Conservation (phyloP, 2,888 invertebrate species). For the Leptarthrus brevirostris region DNA sequence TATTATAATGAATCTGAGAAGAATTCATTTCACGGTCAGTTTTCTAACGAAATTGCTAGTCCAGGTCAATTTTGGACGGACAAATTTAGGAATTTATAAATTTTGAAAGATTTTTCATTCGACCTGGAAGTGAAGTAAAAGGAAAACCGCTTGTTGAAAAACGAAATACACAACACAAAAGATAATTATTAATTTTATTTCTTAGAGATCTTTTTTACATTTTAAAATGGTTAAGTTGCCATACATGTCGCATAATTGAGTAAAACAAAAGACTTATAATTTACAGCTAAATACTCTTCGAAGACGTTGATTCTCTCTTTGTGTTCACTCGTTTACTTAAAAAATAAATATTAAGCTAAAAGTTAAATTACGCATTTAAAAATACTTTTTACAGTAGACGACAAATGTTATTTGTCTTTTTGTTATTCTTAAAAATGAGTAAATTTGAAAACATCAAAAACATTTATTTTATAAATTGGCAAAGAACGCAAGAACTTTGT, state of each 20-base stretch:
- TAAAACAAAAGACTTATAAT: not conserved
- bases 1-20: no score
- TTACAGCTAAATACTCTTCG: slow-evolving; percentile 2
- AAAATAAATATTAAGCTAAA: slow-evolving; percentile 35
- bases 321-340: slow-evolving; percentile 36
- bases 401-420: not conserved
- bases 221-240: slow-evolving; percentile 28
- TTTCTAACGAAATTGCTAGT: no score
- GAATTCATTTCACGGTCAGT: no score
- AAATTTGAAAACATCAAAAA: slow-evolving; percentile 33
- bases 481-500: slow-evolving; percentile 3
- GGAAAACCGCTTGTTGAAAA: no score
- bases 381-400: slow-evolving; percentile 30
- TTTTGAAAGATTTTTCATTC: no score
- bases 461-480: not conserved
- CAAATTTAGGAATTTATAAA: no score
- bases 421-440: slow-evolving; percentile 13
- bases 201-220: slow-evolving; percentile 37
- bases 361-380: slow-evolving; percentile 14
- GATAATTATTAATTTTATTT: slow-evolving; percentile 38
- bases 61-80: no score
- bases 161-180: no score
- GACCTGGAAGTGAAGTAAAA: no score
- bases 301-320: slow-evolving; percentile 28
- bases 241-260: slow-evolving; percentile 9